Conservation (phyloP, 2,888 invertebrate genomes). For the Rhamnusium bicolor region DNA sequence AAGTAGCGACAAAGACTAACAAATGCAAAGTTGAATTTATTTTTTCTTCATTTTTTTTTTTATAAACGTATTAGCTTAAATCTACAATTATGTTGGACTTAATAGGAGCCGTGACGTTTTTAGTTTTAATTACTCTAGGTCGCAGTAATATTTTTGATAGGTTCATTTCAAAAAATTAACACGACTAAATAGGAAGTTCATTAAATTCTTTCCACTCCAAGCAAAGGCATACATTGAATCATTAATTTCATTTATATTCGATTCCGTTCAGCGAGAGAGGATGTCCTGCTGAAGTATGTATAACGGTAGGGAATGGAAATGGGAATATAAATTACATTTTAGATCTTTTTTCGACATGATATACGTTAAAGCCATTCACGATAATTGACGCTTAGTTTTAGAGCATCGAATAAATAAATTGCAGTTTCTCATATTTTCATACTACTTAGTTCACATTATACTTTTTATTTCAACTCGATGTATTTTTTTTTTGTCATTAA, state of each 20-base stretch:
- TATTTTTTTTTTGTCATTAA: too few relatives aligned
- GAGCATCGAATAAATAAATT: not conserved
- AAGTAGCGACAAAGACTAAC: too few relatives aligned
- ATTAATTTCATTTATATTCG: constrained; percentile 11
- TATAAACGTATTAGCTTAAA: too few relatives aligned
- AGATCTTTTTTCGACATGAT: constrained; percentile 36
- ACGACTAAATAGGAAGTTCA: constrained; percentile 3
- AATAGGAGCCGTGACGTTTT: too few relatives aligned
- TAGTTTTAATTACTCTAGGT: too few relatives aligned
- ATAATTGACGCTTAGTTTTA: constrained; percentile 1
- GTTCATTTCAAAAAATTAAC: not conserved
- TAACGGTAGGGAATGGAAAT: constrained; percentile 21
- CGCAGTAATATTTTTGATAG: not conserved
- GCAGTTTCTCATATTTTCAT: not conserved
- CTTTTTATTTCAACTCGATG: too few relatives aligned
- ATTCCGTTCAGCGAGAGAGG: not conserved
- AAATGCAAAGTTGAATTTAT: too few relatives aligned
- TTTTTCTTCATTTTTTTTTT: too few relatives aligned
- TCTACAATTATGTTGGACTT: too few relatives aligned
- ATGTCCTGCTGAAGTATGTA: not conserved
- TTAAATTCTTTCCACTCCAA: not conserved
- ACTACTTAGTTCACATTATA: not conserved
- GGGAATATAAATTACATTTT: constrained; percentile 38
- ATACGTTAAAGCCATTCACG: constrained; percentile 37
- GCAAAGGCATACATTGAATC: not conserved